Percentiles rank a stretch among this genome's conserved stretches.
Evolutionary conservation across 1,140 invertebrate species (phyloP).

Genomic region (Cydia splendana): DNA sequence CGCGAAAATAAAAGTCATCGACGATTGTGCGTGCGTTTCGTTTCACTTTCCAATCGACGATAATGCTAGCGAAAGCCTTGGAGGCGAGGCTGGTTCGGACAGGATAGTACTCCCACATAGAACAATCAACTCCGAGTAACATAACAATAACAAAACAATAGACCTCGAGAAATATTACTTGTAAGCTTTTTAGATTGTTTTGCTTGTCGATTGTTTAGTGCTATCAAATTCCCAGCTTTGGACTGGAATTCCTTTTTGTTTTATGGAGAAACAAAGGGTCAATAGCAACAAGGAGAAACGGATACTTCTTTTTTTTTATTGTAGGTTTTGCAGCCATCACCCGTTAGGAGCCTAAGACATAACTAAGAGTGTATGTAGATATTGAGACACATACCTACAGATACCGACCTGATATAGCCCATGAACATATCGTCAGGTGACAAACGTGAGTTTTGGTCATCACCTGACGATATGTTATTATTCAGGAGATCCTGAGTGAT

Average conservation of each 20-base stretch:
- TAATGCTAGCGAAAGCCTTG: constrained; percentile 12
- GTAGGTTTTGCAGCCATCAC: too few species aligned
- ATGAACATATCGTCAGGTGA: too few species aligned
- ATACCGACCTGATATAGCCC: too few species aligned
- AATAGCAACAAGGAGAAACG: neutral
- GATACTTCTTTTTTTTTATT: neutral
- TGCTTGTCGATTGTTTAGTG: neutral
- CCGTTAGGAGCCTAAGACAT: too few species aligned
- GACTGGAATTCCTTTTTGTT: neutral
- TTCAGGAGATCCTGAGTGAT: too few species aligned
- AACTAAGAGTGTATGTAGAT: too few species aligned
- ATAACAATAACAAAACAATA: constrained; percentile 11
- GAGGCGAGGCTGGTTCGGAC: neutral
- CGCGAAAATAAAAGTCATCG: constrained; percentile 22
- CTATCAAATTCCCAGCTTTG: neutral
- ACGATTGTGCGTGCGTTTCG: constrained; percentile 30
- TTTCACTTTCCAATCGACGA: constrained; percentile 30
- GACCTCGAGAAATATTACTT: neutral
- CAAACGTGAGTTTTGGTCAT: too few species aligned
- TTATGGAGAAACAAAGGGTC: neutral
- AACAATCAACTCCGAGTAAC: constrained; percentile 3
- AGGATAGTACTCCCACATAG: constrained; percentile 18
- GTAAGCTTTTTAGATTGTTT: neutral
- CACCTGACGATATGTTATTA: too few species aligned
- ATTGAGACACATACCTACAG: too few species aligned